These are phyloP conservation scores for Diarsia rubi DNA, from an alignment of 2,888 invertebrate genomes.

Conservation along the genomic window DNA sequence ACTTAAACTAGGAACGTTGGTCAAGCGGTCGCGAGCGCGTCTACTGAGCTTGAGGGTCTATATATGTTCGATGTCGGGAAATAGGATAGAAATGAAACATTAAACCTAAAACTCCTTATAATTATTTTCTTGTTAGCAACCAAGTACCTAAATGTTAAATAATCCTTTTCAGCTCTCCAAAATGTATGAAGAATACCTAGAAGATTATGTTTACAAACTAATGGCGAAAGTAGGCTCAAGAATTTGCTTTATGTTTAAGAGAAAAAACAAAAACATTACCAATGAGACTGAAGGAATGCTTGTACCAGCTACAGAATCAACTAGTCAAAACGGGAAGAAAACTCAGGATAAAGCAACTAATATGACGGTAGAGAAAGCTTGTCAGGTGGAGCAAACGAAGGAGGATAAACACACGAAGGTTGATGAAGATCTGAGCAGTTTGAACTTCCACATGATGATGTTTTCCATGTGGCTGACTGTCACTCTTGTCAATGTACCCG, in stretches of 20 bases:
- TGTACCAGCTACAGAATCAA: constrained; percentile 29
- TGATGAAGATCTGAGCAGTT: constrained; percentile 84
- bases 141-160: background rate
- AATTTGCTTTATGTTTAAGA: constrained; percentile 76
- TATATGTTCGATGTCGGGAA: background rate
- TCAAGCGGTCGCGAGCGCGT: background rate
- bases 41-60: background rate
- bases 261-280: constrained; percentile 56
- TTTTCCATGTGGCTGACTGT: constrained; percentile 93
- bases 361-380: constrained; percentile 22
- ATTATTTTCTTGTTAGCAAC: background rate
- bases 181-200: constrained; percentile 94
- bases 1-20: background rate
- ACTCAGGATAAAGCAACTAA: constrained; percentile 24
- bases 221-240: constrained; percentile 83
- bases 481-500: constrained; percentile 93
- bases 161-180: constrained; percentile 91
- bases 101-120: background rate
- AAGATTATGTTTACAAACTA: constrained; percentile 90
- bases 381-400: constrained; percentile 38
- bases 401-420: constrained; percentile 56
- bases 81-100: background rate
- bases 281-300: constrained; percentile 61
- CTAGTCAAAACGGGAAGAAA: constrained; percentile 25
- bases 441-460: constrained; percentile 94